Base-by-base conservation (phyloP, 2,888 invertebrate species). In the Plutella xylostella region DNA sequence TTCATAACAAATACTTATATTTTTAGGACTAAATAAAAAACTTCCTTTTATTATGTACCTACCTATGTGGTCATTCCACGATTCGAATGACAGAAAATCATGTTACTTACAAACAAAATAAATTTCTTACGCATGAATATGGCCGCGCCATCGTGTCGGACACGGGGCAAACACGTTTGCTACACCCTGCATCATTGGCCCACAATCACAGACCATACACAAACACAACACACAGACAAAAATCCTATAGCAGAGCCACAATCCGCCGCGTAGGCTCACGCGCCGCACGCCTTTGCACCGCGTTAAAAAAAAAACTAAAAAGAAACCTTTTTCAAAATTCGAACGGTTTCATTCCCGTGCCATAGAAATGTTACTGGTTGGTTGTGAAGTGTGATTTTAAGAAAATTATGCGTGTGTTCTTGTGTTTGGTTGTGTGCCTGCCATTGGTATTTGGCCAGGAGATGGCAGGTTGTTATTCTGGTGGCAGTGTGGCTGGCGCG, bases 401-500 rank as follows among this genome's bases (percentile, higher is more conserved):
- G 30, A 15, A 54, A 62, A 74, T 72, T n/a, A 83, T 83, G 82
- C 66, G 79, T 76, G 76, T 74, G 63, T 57, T 71, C 60, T 62
- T 70, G 55, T 63, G 65, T 60, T 68, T 79, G 56, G 60, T 78
- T 60, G 79, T 78, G 64, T 59, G 74, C 54, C 63, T 79, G 69
- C 74, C 75, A 59, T 65, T 73, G 72, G 80, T 72, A 63, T 72
- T 73, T 56, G 77, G 76, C 56, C 80, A 82, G 66, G 76, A 68
- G 58, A n/a, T n/a, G n/a, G 69, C 63, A 49, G 68, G 71, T 60
- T 90, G 90, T 72, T 90, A 88, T 74, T 87, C 88, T 57, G 85
- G 88, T 58, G 90, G 90, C 53, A 89, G 89, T 64, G 85, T 92
- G 49, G 90, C 90, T 48, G 88, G 89, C 48, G 88, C 90, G 53